Evolutionary conservation across 2,113 vertebrate genomes (phyloP).

Genomic region (Orcinus orca): DNA sequence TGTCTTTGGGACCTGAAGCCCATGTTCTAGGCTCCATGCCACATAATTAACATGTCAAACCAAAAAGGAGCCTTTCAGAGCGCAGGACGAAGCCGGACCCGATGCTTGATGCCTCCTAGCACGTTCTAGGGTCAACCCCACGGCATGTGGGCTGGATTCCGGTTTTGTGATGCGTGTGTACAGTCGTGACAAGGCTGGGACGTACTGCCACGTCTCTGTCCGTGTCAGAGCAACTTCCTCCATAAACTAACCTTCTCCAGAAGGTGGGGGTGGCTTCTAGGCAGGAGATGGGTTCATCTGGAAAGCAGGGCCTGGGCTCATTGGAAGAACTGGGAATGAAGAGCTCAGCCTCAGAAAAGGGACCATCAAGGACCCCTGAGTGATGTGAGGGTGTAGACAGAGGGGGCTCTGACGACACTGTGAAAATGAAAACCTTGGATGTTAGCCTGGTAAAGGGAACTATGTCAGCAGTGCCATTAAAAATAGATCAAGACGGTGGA

Average conservation of each 20-base stretch:
- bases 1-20: not conserved
- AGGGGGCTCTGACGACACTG: rapidly evolving
- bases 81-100: not conserved
- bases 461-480: not conserved
- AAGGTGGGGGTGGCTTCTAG: not conserved
- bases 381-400: rapidly evolving
- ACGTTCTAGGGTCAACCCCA: rapidly evolving
- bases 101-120: rapidly evolving
- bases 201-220: rapidly evolving
- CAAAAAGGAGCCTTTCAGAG: not conserved
- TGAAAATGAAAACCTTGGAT: not conserved
- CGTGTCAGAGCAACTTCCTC: rapidly evolving
- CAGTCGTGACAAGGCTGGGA: rapidly evolving
- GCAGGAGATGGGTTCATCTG: not conserved
- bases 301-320: not conserved
- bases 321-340: not conserved
- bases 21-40: not conserved
- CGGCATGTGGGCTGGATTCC: rapidly evolving
- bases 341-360: not conserved
- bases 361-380: not conserved
- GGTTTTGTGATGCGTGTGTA: rapidly evolving
- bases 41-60: not conserved
- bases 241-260: not conserved
- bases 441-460: not conserved
- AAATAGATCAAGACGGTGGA: not conserved